Evolutionary conservation across 2,797 vertebrate species (phyloP).

Genomic region (Setipinna tenuifilis): DNA sequence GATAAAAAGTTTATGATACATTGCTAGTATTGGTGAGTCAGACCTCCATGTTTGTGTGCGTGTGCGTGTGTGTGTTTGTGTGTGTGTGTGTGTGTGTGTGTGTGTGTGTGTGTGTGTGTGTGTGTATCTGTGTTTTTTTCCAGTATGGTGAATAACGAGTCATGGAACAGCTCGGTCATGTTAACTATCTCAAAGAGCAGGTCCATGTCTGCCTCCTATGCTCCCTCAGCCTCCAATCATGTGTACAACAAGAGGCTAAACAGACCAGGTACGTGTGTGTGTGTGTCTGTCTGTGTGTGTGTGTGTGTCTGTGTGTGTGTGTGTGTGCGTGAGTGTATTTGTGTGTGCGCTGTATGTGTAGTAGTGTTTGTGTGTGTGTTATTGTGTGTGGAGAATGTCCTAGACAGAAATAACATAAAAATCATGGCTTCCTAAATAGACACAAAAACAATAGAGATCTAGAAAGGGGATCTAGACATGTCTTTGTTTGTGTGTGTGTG

Average conservation of each 20-base stretch:
- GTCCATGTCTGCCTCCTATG: constrained; percentile 78
- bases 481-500: constrained; percentile 40
- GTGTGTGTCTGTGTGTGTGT: too few species aligned
- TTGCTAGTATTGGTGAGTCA: neutral
- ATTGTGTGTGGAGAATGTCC: neutral
- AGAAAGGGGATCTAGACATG: neutral
- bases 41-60: neutral
- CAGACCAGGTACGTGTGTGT: constrained; percentile 66
- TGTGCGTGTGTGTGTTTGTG: constrained; percentile 3
- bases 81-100: constrained; percentile 19
- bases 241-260: constrained; percentile 76
- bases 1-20: neutral
- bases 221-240: constrained; percentile 75
- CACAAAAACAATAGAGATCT: neutral
- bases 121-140: constrained; percentile 50
- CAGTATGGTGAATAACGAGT: constrained; percentile 71
- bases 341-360: constrained; percentile 32
- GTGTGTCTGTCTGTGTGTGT: too few species aligned
- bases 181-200: constrained; percentile 80
- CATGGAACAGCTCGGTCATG: constrained; percentile 74
- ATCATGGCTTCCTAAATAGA: neutral
- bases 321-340: neutral
- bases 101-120: constrained; percentile 27
- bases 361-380: constrained; percentile 45
- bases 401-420: neutral